A percentile compares a stretch with the other conserved stretches of the same genome.
These are phyloP conservation scores for Platyura marginata DNA, from an alignment of 1,140 invertebrate species.

Conservation along the genomic window DNA sequence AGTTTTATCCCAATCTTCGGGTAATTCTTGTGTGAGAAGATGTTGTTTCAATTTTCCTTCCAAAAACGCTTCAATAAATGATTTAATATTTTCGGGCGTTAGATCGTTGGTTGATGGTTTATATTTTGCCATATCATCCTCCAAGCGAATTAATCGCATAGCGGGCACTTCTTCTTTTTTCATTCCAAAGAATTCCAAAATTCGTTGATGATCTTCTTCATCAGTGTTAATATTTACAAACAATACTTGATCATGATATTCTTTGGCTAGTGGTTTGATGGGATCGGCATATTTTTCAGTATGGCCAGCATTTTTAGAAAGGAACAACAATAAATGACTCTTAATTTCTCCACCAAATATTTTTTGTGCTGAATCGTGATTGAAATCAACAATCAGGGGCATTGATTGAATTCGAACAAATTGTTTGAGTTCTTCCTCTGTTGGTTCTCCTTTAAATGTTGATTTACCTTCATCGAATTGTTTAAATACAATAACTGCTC, in stretches of 20 bases:
- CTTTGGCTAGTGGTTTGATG: slow-evolving; percentile 62
- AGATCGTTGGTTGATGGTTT: slow-evolving; percentile 74
- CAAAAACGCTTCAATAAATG: slow-evolving; percentile 75
- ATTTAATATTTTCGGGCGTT: slow-evolving; percentile 50
- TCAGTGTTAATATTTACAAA: slow-evolving; percentile 92
- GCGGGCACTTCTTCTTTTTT: slow-evolving; percentile 81
- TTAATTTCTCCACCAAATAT: slow-evolving; percentile 98
- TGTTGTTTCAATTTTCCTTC: slow-evolving; percentile 90
- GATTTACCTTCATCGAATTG: slow-evolving; percentile 87
- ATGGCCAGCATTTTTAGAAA: slow-evolving; percentile 73
- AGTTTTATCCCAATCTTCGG: slow-evolving; percentile 92
- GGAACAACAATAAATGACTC: slow-evolving; percentile 85
- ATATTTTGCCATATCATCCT: slow-evolving; percentile 97
- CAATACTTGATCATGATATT: slow-evolving; percentile 79
- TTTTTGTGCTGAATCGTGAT: slow-evolving; percentile 86
- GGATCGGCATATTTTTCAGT: slow-evolving; percentile 61
- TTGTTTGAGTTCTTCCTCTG: slow-evolving; percentile 49
- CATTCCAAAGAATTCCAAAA: slow-evolving; percentile 98
- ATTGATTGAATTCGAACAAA: slow-evolving; percentile 76
- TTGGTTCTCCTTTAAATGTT: slow-evolving; percentile 53
- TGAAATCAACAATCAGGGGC: slow-evolving; percentile 93
- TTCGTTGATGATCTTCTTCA: slow-evolving; percentile 89
- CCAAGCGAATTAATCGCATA: slow-evolving; percentile 82
- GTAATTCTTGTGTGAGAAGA: slow-evolving; percentile 81
- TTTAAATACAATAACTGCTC: slow-evolving; percentile 23